Base-by-base conservation (phyloP, 2,113 vertebrate species). In the Numenius arquata region DNA sequence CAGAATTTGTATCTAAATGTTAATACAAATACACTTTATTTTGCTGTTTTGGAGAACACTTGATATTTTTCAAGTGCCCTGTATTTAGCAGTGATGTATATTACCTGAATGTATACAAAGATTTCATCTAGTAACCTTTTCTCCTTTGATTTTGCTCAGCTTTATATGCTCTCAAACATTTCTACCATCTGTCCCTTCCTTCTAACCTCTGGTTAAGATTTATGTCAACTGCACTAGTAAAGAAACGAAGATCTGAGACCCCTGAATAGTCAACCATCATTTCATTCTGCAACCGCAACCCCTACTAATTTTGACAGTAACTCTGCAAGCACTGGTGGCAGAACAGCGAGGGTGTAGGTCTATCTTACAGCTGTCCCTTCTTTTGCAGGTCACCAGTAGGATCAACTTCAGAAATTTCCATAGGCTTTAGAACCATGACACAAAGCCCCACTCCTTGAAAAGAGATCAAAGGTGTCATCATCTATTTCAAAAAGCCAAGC, bases 391-490 rank as follows among this genome's bases (percentile, higher is more conserved):
- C 84, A 91, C 41, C 41, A 61, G 38, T 4, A 85, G 70, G 76
- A 91, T 83, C 91, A 88, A 90, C 52, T 72, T 50, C 43, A 87
- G 67, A 77, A 89, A 61, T 7, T 79, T 86, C n/a, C 58, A 66
- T 41, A 75, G 67, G 43, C 59, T 88, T 77, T 86, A 48, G 61
- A 93, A 81, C 20, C 43, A 15, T n/a, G 52, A 71, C 19, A 15
- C n/a, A 88, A 90, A 90, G 23, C 50, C 68, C 4, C 21, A 23
- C 17, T 68, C 18, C 61, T 58, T 88, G 73, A 90, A 82, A 67
- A 80, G 47, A 85, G n/a, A 89, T 80, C 80, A 89, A 92, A 96
- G 40, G 62, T 94, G 43, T 56, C 41, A 90, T 73, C 55, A 77
- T 73, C 56, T 76, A 14, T 36, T 83, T 86, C 52, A 81, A 83